These are phyloP conservation scores for Conger conger DNA, from an alignment of 2,113 vertebrate genomes.

Conservation along the genomic window DNA sequence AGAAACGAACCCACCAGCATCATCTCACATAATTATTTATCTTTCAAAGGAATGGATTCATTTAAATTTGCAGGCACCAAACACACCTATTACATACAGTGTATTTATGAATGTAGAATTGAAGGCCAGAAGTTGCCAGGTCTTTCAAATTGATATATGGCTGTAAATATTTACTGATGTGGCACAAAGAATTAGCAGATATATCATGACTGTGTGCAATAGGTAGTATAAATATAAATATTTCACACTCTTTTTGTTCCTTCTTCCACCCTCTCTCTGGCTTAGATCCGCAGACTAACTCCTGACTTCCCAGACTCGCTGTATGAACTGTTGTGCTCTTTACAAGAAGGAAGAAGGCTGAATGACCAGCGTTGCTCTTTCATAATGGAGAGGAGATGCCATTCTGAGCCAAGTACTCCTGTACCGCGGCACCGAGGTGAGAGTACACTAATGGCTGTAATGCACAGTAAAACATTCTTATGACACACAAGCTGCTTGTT, in stretches of 20 bases:
- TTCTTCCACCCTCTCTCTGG: constrained; percentile 14
- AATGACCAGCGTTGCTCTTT: constrained; percentile 80
- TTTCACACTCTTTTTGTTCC: neutral
- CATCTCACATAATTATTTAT: neutral
- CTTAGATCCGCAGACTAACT: constrained; percentile 60
- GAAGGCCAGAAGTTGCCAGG: too few species aligned
- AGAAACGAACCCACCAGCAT: neutral
- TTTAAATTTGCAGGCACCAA: neutral
- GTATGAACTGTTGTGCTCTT: constrained; percentile 69
- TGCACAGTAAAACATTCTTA: neutral
- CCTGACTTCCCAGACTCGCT: constrained; percentile 71
- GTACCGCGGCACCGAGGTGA: constrained; percentile 62
- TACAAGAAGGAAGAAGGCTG: constrained; percentile 71
- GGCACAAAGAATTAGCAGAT: neutral
- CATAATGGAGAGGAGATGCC: constrained; percentile 67
- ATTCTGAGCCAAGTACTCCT: constrained; percentile 69
- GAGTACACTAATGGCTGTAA: neutral
- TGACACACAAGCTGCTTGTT: neutral
- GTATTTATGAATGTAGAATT: too few species aligned
- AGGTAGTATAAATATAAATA: neutral
- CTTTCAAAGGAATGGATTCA: neutral
- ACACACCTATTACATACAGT: too few species aligned
- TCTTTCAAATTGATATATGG: neutral
- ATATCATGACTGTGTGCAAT: neutral
- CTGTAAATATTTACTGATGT: neutral